These are phyloP conservation scores for Drosophila bipectinata DNA, from an alignment of 1,140 invertebrate genomes.

Conservation along the genomic window DNA sequence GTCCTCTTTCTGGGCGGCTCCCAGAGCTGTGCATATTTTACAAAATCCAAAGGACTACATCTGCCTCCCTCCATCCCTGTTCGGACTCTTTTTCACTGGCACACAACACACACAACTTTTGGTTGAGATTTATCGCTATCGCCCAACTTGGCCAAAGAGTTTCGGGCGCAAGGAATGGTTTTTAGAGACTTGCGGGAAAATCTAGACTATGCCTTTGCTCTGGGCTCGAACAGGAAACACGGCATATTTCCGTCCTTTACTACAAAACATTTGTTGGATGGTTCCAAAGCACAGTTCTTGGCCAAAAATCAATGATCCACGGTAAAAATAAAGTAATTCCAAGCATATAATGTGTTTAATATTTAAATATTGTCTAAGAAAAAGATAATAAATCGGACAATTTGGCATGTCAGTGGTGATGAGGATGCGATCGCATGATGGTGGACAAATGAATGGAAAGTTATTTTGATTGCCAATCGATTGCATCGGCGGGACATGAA, in stretches of 20 bases:
- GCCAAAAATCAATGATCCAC: constrained; percentile 7
- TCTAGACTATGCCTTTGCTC: constrained; percentile 67
- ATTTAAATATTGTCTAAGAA: constrained; percentile 4
- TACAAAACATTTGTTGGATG: constrained; percentile 37
- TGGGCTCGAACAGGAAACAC: constrained; percentile 15
- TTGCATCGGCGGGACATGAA: constrained; percentile 29
- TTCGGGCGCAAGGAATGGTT: constrained; percentile 3
- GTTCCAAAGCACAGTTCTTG: constrained; percentile 28
- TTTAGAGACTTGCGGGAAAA: constrained; percentile 37
- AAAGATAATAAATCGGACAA: constrained; percentile 37
- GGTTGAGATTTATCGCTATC: constrained; percentile 76
- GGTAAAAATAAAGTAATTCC: background rate
- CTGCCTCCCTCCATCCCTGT: constrained; percentile 7
- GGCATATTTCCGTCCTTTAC: constrained; percentile 47
- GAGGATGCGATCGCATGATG: constrained; percentile 17
- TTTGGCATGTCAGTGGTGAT: constrained; percentile 34
- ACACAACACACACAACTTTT: constrained; percentile 57
- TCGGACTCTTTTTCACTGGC: background rate
- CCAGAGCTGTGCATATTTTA: constrained; percentile 73
- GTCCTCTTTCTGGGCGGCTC: constrained; percentile 26
- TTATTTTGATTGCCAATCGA: constrained; percentile 56
- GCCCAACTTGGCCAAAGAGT: constrained; percentile 64
- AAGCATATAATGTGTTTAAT: background rate
- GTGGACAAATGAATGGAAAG: constrained; percentile 58
- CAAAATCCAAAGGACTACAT: constrained; percentile 56